phyloP scores from a whole-genome alignment of 2,888 invertebrate species.

The Lamellibrachia satsuma region DNA sequence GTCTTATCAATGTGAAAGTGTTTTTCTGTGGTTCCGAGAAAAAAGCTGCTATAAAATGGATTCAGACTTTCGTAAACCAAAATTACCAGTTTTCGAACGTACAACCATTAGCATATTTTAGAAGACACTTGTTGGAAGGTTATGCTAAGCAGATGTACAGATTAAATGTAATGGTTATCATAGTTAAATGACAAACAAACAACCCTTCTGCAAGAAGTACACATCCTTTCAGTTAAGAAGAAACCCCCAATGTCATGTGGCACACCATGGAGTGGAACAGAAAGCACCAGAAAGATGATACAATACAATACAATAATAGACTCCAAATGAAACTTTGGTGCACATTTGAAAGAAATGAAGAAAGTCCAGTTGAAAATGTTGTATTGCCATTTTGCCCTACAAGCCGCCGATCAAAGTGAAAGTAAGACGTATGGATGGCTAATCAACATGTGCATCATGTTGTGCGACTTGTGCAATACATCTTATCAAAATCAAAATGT shows the following conservation, averaged over 20 bases:
- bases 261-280: neutral
- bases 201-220: too few relatives aligned
- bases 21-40: neutral
- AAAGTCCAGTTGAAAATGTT: neutral
- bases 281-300: too few relatives aligned
- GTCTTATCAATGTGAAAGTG: neutral
- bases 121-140: too few relatives aligned
- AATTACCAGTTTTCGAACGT: too few relatives aligned
- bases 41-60: too few relatives aligned
- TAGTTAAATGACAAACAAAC: too few relatives aligned
- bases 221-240: neutral
- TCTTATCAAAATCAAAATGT: neutral
- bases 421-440: neutral
- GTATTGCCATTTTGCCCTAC: neutral
- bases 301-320: neutral
- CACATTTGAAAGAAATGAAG: neutral
- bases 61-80: too few relatives aligned
- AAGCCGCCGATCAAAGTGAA: neutral
- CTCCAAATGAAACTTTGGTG: too few relatives aligned
- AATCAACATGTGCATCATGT: neutral
- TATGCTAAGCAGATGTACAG: too few relatives aligned
- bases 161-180: too few relatives aligned
- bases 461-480: neutral
- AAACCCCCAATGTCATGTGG: neutral
- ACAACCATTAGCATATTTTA: too few relatives aligned